A percentile compares a stretch with the other conserved stretches of the same genome.
Conservation (phyloP, 2,113 vertebrate genomes). For the Epinephelus cyanopodus region DNA sequence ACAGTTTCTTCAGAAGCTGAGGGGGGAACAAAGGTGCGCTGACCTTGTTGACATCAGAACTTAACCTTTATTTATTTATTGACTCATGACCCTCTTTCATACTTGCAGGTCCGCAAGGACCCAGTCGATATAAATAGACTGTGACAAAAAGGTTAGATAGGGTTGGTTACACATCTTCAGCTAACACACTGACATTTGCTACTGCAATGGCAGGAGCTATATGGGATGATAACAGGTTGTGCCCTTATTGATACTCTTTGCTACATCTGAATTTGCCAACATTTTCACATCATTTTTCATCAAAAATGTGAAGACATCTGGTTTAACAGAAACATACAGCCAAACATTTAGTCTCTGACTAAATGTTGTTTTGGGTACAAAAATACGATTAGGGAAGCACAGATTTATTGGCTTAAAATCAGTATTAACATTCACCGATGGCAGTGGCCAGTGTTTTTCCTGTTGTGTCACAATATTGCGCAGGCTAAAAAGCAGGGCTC, state of each 20-base stretch:
- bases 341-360: no score
- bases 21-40: background rate
- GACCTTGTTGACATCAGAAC: background rate
- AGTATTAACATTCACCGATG: no score
- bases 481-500: no score
- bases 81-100: background rate
- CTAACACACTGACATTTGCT: background rate
- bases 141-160: background rate
- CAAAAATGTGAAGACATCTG: background rate
- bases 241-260: background rate
- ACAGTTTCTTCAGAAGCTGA: background rate
- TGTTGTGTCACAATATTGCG: no score
- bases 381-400: no score
- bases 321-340: background rate
- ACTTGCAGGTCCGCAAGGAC: background rate
- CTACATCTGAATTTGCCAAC: background rate
- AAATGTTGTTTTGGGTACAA: no score
- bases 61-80: background rate
- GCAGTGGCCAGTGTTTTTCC: no score
- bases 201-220: background rate
- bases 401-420: no score
- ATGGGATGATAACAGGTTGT: constrained; percentile 11
- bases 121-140: background rate
- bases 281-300: background rate
- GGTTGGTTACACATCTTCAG: background rate